Percentiles rank a stretch among this genome's conserved stretches.
These are phyloP conservation scores for Lasaia peninsularis DNA, from an alignment of 1,140 invertebrate genomes.

Conservation along the genomic window DNA sequence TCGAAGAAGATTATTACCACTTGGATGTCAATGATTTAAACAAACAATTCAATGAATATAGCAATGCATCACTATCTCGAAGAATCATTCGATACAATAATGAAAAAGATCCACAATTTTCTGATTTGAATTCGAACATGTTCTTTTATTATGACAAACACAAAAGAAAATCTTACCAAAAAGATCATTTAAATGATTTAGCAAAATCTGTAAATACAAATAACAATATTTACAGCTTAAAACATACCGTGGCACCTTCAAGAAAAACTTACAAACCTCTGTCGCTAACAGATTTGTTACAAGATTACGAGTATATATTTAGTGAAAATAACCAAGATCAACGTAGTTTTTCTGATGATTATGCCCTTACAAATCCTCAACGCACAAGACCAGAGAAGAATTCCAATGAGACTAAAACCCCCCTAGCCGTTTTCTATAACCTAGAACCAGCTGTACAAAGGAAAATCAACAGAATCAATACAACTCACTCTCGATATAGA, in stretches of 20 bases:
- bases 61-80: neutral
- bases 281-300: neutral
- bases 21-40: neutral
- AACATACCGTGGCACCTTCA: neutral
- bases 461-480: slow-evolving; percentile 20
- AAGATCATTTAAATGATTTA: neutral
- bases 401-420: slow-evolving; percentile 8
- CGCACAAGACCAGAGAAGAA: neutral
- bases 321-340: neutral
- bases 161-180: neutral
- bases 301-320: neutral
- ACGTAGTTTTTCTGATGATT: neutral
- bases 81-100: neutral
- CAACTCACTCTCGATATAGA: slow-evolving; percentile 21
- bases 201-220: neutral
- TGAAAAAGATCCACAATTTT: neutral
- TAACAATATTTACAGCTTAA: neutral
- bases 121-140: neutral
- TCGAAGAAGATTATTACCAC: slow-evolving; percentile 1
- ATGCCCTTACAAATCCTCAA: neutral
- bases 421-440: slow-evolving; percentile 39
- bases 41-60: neutral
- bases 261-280: neutral
- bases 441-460: slow-evolving; percentile 39
- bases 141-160: neutral